Percentiles rank a stretch among this genome's conserved stretches.
These are phyloP conservation scores for Esox lucius DNA, from an alignment of 2,797 vertebrate species.

Conservation along the genomic window DNA sequence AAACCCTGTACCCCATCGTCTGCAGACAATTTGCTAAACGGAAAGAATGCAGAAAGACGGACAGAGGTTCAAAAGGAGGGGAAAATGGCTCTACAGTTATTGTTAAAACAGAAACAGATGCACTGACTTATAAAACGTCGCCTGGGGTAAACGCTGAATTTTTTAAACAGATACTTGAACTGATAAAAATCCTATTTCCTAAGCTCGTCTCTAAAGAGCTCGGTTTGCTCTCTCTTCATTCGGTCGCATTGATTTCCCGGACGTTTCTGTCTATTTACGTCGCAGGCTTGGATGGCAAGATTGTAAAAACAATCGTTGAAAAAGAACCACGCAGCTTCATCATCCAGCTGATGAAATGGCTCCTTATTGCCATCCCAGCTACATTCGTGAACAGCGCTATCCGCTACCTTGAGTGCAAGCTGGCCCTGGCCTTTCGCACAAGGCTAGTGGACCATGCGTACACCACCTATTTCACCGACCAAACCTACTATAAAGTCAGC, in stretches of 20 bases:
- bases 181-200: slow-evolving; percentile 89
- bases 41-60: slow-evolving; percentile 19
- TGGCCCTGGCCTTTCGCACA: slow-evolving; percentile 94
- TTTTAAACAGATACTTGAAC: slow-evolving; percentile 85
- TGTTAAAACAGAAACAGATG: slow-evolving; percentile 31
- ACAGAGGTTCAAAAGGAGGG: slow-evolving; percentile 30
- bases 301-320: slow-evolving; percentile 96
- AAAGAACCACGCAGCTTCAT: slow-evolving; percentile 87
- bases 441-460: slow-evolving; percentile 92
- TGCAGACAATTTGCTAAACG: slow-evolving; percentile 67
- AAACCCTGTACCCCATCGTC: slow-evolving; percentile 83
- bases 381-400: slow-evolving; percentile 99
- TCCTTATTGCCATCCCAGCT: slow-evolving; percentile 94
- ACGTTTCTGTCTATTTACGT: slow-evolving; percentile 98
- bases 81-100: slow-evolving; percentile 63
- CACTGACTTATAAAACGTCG: slow-evolving; percentile 54
- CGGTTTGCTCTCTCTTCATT: slow-evolving; percentile 89
- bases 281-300: slow-evolving; percentile 92
- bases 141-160: slow-evolving; percentile 87
- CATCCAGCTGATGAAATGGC: slow-evolving; percentile 90
- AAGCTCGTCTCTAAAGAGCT: slow-evolving; percentile 85
- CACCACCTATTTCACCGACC: slow-evolving; percentile 89
- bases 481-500: slow-evolving; percentile 95
- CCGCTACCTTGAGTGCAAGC: slow-evolving; percentile 92
- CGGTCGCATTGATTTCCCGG: slow-evolving; percentile 87